Percentiles rank a stretch among this genome's conserved stretches.
These are phyloP conservation scores for Eurosta solidaginis DNA, from an alignment of 1,140 invertebrate genomes.

Conservation along the genomic window DNA sequence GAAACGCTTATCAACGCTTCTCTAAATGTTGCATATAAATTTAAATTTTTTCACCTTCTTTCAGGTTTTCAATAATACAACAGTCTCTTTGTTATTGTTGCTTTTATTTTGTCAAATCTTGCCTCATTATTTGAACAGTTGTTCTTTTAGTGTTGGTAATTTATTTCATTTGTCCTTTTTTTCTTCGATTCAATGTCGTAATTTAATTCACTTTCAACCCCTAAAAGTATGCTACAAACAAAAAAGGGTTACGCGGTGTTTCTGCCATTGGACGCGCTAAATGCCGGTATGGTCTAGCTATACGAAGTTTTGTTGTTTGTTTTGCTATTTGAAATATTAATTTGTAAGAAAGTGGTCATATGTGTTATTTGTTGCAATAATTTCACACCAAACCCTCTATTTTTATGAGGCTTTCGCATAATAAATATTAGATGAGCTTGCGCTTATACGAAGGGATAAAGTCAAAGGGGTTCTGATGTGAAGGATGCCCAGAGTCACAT, in stretches of 20 bases:
- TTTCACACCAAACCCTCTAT: not conserved
- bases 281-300: not conserved
- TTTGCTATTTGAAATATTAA: slow-evolving; percentile 16
- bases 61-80: not conserved
- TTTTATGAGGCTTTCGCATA: not conserved
- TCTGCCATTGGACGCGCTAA: not conserved
- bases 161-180: slow-evolving; percentile 44
- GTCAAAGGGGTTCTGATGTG: too few species aligned
- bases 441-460: not conserved
- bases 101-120: slow-evolving; percentile 32
- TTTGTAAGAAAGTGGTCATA: slow-evolving; percentile 29
- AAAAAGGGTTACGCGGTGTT: slow-evolving; percentile 1
- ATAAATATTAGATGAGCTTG: not conserved
- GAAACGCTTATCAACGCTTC: not conserved
- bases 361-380: slow-evolving; percentile 26
- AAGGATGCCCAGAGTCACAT: too few species aligned
- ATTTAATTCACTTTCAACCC: slow-evolving; percentile 20
- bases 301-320: not conserved
- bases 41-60: not conserved
- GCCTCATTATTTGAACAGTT: slow-evolving; percentile 59
- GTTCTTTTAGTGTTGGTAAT: slow-evolving; percentile 59
- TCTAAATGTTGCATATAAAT: slow-evolving; percentile 16
- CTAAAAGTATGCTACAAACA: not conserved
- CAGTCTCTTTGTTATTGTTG: not conserved
- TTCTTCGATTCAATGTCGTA: not conserved